A percentile compares a stretch with the other conserved stretches of the same genome.
phyloP scores from a whole-genome alignment of 2,797 vertebrate species.

The Anomalospiza imberbis region DNA sequence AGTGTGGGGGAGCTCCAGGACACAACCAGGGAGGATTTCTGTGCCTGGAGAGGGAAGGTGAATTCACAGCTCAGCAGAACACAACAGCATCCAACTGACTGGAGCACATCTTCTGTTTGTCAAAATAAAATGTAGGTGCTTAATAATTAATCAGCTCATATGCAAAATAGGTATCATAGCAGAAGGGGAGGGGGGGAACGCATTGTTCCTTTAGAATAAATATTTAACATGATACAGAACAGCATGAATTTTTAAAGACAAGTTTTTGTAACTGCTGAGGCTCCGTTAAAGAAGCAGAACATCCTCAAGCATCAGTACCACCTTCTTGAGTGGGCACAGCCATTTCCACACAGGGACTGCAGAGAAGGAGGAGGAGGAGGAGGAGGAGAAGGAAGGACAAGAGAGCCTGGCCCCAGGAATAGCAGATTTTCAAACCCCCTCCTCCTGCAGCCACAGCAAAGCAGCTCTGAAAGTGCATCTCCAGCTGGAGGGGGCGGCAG shows the following conservation, averaged over 20 bases:
- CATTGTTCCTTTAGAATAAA: constrained; percentile 60
- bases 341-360: neutral
- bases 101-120: constrained; percentile 15
- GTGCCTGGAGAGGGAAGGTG: neutral
- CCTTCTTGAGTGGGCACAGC: neutral
- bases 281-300: constrained; percentile 23
- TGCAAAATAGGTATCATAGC: constrained; percentile 61
- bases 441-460: neutral
- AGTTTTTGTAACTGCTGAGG: constrained; percentile 50
- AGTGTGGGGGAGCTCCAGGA: neutral
- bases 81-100: neutral
- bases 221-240: constrained; percentile 65
- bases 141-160: constrained; percentile 66
- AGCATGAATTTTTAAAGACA: constrained; percentile 61
- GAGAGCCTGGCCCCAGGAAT: neutral
- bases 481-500: too few relatives aligned
- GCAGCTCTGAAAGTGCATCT: neutral
- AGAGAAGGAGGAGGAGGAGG: neutral
- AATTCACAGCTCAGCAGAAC: constrained; percentile 50
- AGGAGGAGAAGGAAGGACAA: neutral
- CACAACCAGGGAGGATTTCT: neutral
- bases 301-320: neutral
- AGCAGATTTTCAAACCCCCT: neutral
- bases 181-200: neutral
- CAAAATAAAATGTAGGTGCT: constrained; percentile 49